Percentiles rank a stretch among this genome's conserved stretches.
These are phyloP conservation scores for Gordius sp. DNA, from an alignment of 2,888 invertebrate species.

Conservation along the genomic window DNA sequence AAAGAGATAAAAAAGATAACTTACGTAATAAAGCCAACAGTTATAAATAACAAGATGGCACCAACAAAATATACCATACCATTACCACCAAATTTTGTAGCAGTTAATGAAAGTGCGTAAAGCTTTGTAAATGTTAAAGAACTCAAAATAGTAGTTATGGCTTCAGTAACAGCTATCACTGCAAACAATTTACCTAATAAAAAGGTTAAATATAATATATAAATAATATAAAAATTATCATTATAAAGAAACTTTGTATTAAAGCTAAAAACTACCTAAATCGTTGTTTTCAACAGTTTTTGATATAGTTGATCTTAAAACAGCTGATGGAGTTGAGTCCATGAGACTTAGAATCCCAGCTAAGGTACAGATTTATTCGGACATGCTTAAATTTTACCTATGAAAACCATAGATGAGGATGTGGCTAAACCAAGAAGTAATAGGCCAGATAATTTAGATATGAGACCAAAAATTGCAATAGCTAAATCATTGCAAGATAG, in stretches of 20 bases:
- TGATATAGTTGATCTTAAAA: not conserved
- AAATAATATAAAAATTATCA: not conserved
- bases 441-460: not conserved
- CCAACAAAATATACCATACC: too few relatives aligned
- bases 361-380: not conserved
- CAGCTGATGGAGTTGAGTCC: not conserved
- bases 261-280: not conserved
- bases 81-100: too few relatives aligned
- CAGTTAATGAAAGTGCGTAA: not conserved
- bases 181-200: constrained; percentile 1
- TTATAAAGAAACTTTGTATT: not conserved
- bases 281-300: not conserved
- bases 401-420: not conserved
- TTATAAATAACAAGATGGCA: too few relatives aligned
- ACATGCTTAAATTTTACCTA: constrained; percentile 1
- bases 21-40: too few relatives aligned
- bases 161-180: not conserved
- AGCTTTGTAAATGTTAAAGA: not conserved
- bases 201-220: not conserved
- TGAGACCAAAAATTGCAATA: not conserved
- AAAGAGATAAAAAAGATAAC: too few relatives aligned
- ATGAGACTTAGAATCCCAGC: not conserved
- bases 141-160: not conserved
- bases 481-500: not conserved
- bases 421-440: not conserved